A percentile compares a stretch with the other conserved stretches of the same genome.
Conservation (phyloP, 2,888 invertebrate species). For the Anthophora plumipes region DNA sequence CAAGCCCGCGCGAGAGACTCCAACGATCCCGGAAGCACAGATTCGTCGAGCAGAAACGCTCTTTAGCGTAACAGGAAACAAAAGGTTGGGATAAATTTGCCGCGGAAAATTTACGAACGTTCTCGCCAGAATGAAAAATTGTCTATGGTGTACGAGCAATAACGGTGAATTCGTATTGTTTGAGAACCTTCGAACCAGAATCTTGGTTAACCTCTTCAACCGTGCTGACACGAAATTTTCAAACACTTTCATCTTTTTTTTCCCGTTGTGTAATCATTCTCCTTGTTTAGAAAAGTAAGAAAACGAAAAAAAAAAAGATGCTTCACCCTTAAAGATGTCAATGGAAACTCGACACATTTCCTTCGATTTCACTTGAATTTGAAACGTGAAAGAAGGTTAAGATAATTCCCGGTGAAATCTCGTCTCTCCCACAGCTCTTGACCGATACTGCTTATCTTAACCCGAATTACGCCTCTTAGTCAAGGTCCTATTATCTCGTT, state of each 20-base stretch:
- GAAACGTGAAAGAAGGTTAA: background rate
- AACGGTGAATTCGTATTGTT: too few relatives aligned
- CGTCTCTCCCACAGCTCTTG: background rate
- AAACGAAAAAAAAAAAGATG: too few relatives aligned
- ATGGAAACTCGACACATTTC: too few relatives aligned
- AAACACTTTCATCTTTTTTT: too few relatives aligned
- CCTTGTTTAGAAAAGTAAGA: too few relatives aligned
- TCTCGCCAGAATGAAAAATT: background rate
- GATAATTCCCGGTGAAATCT: background rate
- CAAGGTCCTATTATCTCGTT: background rate
- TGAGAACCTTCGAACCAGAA: too few relatives aligned
- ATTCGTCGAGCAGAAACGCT: background rate
- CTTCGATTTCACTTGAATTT: background rate
- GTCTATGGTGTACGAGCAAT: too few relatives aligned
- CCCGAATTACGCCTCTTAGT: background rate
- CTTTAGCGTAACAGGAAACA: background rate
- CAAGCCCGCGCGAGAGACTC: conserved; percentile 1
- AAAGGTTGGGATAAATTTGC: background rate
- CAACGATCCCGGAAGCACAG: conserved; percentile 14
- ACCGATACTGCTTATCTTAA: background rate
- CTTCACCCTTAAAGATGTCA: too few relatives aligned
- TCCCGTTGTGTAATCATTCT: too few relatives aligned
- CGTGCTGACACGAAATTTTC: background rate
- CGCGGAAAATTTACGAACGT: background rate
- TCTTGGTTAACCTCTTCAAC: too few relatives aligned